phyloP scores from a whole-genome alignment of 1,140 invertebrate genomes.

The Stegodyphus dumicola region DNA sequence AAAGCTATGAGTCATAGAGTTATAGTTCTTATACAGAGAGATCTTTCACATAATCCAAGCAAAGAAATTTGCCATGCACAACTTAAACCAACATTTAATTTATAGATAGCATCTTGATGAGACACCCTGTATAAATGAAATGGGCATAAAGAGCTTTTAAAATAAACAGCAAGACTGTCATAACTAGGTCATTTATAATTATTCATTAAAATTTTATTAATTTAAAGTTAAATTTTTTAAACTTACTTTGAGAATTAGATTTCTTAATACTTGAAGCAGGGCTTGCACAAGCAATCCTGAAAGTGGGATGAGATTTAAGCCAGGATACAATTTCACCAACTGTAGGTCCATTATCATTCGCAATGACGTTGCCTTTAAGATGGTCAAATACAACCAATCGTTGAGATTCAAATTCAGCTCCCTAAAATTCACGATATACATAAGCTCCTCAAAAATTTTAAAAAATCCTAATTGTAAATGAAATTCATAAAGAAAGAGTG shows the following conservation, averaged over 20 bases:
- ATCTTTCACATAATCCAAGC: too few species aligned
- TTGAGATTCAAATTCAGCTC: slow-evolving; percentile 25
- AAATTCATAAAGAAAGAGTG: background rate
- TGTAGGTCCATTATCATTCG: slow-evolving; percentile 81
- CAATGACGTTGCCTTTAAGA: slow-evolving; percentile 76
- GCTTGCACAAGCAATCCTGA: slow-evolving; percentile 79
- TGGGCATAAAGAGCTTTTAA: too few species aligned
- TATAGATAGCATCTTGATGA: too few species aligned
- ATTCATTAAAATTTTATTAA: too few species aligned
- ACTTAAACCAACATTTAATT: too few species aligned
- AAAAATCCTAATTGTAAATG: background rate
- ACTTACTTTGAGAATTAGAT: background rate
- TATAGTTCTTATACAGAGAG: too few species aligned
- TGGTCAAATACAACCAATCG: slow-evolving; percentile 38
- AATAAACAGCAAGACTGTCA: too few species aligned
- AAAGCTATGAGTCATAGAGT: too few species aligned
- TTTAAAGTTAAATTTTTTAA: too few species aligned
- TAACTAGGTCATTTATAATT: too few species aligned
- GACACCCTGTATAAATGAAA: too few species aligned
- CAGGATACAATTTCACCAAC: slow-evolving; percentile 81
- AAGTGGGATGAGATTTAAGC: slow-evolving; percentile 87
- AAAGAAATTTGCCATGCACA: too few species aligned
- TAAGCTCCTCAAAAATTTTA: background rate
- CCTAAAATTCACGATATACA: slow-evolving; percentile 16
- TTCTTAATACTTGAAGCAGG: background rate